Evolutionary conservation across 2,888 invertebrate species (phyloP).

Genomic region (Lasioglossum marginatum): DNA sequence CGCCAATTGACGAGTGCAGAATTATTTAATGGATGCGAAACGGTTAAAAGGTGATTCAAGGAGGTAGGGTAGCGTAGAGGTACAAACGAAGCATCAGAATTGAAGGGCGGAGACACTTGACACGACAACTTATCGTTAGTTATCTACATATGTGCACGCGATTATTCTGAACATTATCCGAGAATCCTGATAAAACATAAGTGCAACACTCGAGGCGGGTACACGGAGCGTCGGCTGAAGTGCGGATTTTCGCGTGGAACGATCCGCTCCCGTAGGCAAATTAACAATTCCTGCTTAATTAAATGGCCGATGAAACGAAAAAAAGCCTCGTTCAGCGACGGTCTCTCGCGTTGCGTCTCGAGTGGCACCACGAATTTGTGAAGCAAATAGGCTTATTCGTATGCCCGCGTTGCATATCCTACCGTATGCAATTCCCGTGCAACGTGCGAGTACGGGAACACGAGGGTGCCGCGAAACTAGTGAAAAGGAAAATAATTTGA

Average conservation of each 20-base stretch:
- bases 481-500: slow-evolving; percentile 51
- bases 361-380: slow-evolving; percentile 73
- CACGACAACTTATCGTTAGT: slow-evolving; percentile 39
- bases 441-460: slow-evolving; percentile 50
- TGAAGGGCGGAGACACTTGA: slow-evolving; percentile 22
- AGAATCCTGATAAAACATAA: slow-evolving; percentile 59
- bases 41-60: slow-evolving; percentile 24
- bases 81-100: slow-evolving; percentile 39
- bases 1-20: neutral
- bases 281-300: slow-evolving; percentile 80
- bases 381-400: slow-evolving; percentile 78
- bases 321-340: slow-evolving; percentile 66
- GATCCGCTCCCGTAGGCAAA: slow-evolving; percentile 63
- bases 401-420: slow-evolving; percentile 71
- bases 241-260: slow-evolving; percentile 62
- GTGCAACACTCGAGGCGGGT: slow-evolving; percentile 67
- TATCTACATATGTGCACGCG: slow-evolving; percentile 49
- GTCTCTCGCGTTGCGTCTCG: slow-evolving; percentile 56
- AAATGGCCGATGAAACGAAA: slow-evolving; percentile 74
- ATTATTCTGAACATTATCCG: slow-evolving; percentile 59
- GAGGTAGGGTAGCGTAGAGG: neutral
- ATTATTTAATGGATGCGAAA: neutral
- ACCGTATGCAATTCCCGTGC: slow-evolving; percentile 66
- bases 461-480: slow-evolving; percentile 40
- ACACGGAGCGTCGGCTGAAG: slow-evolving; percentile 51